A percentile compares a stretch with the other conserved stretches of the same genome.
Conservation (phyloP, 2,888 invertebrate species). For the Clepsis dumicolana region DNA sequence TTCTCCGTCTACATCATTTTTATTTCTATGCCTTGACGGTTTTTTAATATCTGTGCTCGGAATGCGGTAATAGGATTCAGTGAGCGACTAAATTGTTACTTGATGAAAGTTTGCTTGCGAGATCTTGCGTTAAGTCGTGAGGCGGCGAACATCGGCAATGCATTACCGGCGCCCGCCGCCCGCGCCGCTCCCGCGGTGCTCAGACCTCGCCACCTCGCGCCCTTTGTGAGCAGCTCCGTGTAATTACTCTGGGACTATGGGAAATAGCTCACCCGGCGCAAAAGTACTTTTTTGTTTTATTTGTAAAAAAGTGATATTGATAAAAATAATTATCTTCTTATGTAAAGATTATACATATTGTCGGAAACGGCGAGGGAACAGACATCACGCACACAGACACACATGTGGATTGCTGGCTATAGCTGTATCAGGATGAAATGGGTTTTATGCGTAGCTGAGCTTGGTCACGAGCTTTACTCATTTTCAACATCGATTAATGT, state of each 20-base stretch:
- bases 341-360: no score
- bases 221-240: constrained; percentile 74
- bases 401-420: no score
- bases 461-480: no score
- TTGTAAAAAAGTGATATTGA: constrained; percentile 58
- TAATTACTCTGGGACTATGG: constrained; percentile 83
- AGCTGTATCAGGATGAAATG: no score
- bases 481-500: no score
- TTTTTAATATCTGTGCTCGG: constrained; percentile 36
- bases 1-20: constrained; percentile 6
- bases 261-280: constrained; percentile 75
- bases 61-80: constrained; percentile 38
- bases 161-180: constrained; percentile 55
- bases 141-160: constrained; percentile 55
- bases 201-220: constrained; percentile 59
- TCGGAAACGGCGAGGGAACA: no score
- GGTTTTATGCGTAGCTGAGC: no score
- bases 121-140: constrained; percentile 40
- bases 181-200: constrained; percentile 48
- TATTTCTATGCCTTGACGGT: neutral
- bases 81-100: constrained; percentile 40
- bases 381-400: no score
- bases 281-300: constrained; percentile 73
- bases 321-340: constrained; percentile 12
- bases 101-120: constrained; percentile 41